Evolutionary conservation across 2,888 invertebrate genomes (phyloP).

Genomic region (Buathra laborator): DNA sequence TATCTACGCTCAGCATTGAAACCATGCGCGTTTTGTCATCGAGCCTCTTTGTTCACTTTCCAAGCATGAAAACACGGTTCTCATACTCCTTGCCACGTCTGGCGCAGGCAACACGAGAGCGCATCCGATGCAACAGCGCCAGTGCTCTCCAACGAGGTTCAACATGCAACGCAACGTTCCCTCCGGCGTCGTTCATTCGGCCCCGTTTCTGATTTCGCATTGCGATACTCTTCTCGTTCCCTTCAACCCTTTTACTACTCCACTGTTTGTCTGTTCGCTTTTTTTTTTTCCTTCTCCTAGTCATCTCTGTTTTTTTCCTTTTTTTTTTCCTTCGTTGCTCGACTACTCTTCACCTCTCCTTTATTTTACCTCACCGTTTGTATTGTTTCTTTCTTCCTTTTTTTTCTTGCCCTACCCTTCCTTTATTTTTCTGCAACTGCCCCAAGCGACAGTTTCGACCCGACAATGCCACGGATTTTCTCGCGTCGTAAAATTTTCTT

Average conservation of each 20-base stretch:
- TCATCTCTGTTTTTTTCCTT: constrained; percentile 27
- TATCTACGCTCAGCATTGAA: constrained; percentile 75
- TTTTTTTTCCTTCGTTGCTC: constrained; percentile 53
- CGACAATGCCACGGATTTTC: constrained; percentile 62
- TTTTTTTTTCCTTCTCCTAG: constrained; percentile 30
- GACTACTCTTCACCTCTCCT: constrained; percentile 56
- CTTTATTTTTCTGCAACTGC: constrained; percentile 60
- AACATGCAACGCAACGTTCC: constrained; percentile 41
- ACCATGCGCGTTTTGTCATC: constrained; percentile 82
- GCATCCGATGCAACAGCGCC: constrained; percentile 43
- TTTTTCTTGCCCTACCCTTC: constrained; percentile 13
- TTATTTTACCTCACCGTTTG: constrained; percentile 50
- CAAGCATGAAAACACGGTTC: constrained; percentile 79
- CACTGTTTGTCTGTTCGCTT: constrained; percentile 50
- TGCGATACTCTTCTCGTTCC: constrained; percentile 59
- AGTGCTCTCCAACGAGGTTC: constrained; percentile 32
- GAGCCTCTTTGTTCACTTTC: constrained; percentile 81
- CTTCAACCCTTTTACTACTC: constrained; percentile 61
- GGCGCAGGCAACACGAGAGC: constrained; percentile 54
- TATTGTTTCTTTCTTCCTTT: neutral
- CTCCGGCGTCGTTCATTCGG: constrained; percentile 66
- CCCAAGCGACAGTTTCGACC: constrained; percentile 64
- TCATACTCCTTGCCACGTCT: constrained; percentile 62
- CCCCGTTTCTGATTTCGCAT: constrained; percentile 76
- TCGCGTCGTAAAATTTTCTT: constrained; percentile 42